Evolutionary conservation across 1,140 invertebrate species (phyloP), one percentile per base, ranked within the genome.

Genomic region (Drosophila littoralis): DNA sequence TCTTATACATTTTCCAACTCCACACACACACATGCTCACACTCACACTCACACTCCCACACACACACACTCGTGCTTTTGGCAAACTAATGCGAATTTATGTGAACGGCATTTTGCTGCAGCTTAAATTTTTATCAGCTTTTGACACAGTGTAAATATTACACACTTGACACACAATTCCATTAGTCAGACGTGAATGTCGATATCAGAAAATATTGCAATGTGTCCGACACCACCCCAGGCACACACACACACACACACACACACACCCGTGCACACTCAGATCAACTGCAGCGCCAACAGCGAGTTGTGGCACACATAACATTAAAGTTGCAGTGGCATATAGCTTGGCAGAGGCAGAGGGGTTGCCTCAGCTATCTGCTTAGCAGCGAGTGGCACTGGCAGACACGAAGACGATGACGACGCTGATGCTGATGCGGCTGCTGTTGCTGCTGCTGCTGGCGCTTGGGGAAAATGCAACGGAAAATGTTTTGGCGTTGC

Each of bases 111-210:
- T 89, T 84, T 77, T 70, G 66, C 77, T 58, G 77, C 28, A 75
- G 80, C 84, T 89, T 89, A 84, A 89, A 89, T 89, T 89, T 89
- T 89, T 75, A 90, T 90, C 85, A 90, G 85, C 84, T 89, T 88
- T 88, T 83, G 84, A 89, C 81, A 89, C 84, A 89, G 85, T 76
- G 85, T 81, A 89, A 89, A 89, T 89, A 89, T 89, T 81, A 81
- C 84, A 81, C 85, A 81, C 85, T 90, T 89, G 84, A 89, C 84
- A 89, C 85, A 89, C 84, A 89, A 89, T 89, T 89, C 84, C 84
- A 89, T 89, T 89, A 89, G 84, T 89, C 85, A 89, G 84, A 83
- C 71, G 68, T 86, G 52, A 57, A 76, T 77, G 80, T 89, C 74
- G 85, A 89, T 89, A 89, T 84, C 74, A 77, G 77, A 61, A 89